Conservation (phyloP, 2,797 vertebrate species). For the Gouania willdenowi region DNA sequence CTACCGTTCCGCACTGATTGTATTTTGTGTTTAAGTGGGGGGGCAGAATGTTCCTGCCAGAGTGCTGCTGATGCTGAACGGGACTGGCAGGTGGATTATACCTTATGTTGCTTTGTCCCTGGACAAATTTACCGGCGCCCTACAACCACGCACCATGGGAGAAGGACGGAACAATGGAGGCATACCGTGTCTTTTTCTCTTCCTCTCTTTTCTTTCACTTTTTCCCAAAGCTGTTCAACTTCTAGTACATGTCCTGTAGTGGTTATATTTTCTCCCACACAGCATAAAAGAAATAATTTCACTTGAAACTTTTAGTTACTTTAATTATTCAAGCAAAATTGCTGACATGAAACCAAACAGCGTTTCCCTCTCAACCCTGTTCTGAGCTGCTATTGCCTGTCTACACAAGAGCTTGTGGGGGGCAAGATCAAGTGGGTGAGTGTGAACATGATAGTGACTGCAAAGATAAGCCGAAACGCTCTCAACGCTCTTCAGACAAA, state of each 20-base stretch:
- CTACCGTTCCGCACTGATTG: constrained; percentile 73
- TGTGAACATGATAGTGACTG: constrained; percentile 6
- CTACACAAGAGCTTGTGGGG: constrained; percentile 12
- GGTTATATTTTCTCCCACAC: not conserved
- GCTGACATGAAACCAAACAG: not conserved
- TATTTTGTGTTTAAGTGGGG: constrained; percentile 74
- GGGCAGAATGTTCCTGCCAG: constrained; percentile 75
- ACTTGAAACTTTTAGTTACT: too few relatives aligned
- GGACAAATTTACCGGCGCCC: constrained; percentile 75
- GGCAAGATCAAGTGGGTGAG: constrained; percentile 28
- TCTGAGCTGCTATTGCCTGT: constrained; percentile 13
- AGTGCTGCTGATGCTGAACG: constrained; percentile 66
- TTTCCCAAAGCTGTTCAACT: not conserved
- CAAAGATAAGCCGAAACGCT: constrained; percentile 9
- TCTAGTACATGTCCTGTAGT: not conserved
- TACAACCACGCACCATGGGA: constrained; percentile 58
- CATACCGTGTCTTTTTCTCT: constrained; percentile 12
- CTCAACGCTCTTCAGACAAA: constrained; percentile 28
- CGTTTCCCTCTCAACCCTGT: not conserved
- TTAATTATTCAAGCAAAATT: too few relatives aligned
- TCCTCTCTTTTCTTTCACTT: constrained; percentile 2
- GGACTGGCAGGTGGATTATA: constrained; percentile 79
- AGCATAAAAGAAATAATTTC: not conserved
- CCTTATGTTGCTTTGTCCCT: constrained; percentile 70
- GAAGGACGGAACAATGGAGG: constrained; percentile 28